Evolutionary conservation across 2,888 invertebrate genomes (phyloP).

Genomic region (Hirtodrosophila trivittata): DNA sequence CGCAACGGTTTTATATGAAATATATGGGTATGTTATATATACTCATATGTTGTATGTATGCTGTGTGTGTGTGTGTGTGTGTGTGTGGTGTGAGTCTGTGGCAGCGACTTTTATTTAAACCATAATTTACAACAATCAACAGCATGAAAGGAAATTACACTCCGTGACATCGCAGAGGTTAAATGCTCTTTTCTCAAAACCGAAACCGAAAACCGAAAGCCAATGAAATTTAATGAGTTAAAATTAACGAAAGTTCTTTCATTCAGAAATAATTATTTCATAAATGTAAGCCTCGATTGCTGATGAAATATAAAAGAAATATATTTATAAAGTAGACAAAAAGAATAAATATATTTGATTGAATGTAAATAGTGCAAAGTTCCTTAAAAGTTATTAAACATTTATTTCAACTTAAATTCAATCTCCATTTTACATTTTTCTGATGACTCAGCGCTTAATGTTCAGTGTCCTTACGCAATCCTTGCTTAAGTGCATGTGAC

Average conservation of each 20-base stretch:
- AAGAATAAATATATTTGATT: no score
- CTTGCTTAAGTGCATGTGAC: no score
- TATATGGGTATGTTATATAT: conserved; percentile 21
- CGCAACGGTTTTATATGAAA: conserved; percentile 35
- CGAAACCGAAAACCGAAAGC: neutral
- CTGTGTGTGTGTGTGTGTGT: neutral
- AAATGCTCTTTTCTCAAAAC: conserved; percentile 42
- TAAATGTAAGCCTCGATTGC: no score
- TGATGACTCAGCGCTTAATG: neutral
- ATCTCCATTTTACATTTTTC: no score
- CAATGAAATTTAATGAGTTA: conserved; percentile 8
- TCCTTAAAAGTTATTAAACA: no score
- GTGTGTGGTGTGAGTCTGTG: conserved; percentile 20
- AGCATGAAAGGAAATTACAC: conserved; percentile 40
- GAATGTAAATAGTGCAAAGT: no score
- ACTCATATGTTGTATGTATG: conserved; percentile 5
- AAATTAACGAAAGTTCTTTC: conserved; percentile 1
- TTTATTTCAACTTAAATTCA: no score
- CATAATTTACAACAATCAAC: conserved; percentile 66
- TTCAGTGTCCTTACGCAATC: neutral
- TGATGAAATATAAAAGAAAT: no score
- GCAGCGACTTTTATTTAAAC: conserved; percentile 69
- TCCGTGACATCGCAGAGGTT: conserved; percentile 24
- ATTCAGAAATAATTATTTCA: no score
- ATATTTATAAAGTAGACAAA: no score